Percentiles rank a stretch among this genome's conserved stretches.
Conservation (phyloP, 64 coral and sea anemone genomes). For the Stylophora pistillata region DNA sequence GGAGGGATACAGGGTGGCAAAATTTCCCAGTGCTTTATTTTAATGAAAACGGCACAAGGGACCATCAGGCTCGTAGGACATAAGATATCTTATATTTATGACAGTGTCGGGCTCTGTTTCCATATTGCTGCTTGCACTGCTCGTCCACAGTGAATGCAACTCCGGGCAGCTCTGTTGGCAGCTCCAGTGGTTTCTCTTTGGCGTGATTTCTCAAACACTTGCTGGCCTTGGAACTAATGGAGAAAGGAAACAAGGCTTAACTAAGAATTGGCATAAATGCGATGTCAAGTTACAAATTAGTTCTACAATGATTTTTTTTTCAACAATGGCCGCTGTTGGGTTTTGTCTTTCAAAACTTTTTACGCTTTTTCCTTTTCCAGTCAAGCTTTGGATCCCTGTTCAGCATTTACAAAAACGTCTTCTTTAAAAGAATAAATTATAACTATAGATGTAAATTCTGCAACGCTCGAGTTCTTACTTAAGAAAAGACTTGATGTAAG, state of each 20-base stretch:
- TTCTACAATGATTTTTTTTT: no score
- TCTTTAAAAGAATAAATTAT: no score
- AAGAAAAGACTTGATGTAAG: conserved; percentile 56
- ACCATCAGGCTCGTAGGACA: background rate
- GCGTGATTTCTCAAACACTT: conserved; percentile 60
- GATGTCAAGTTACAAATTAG: no score
- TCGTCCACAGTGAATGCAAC: conserved; percentile 87
- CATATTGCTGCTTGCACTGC: conserved; percentile 88
- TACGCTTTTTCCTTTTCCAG: no score
- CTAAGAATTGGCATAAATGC: background rate
- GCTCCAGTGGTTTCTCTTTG: conserved; percentile 11
- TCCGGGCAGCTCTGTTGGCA: conserved; percentile 70
- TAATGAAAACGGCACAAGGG: no score
- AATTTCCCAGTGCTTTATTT: no score
- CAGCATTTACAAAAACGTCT: no score
- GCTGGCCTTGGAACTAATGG: conserved; percentile 68
- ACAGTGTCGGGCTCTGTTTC: conserved; percentile 90
- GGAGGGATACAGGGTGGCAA: no score
- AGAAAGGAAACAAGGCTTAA: background rate
- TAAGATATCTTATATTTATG: conserved; percentile 51
- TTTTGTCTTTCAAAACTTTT: no score
- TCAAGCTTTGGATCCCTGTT: no score
- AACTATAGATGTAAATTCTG: background rate
- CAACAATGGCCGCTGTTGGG: no score
- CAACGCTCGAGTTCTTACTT: conserved; percentile 39